A percentile compares a stretch with the other conserved stretches of the same genome.
phyloP scores from a whole-genome alignment of 2,113 vertebrate species.

The Candoia aspera region DNA sequence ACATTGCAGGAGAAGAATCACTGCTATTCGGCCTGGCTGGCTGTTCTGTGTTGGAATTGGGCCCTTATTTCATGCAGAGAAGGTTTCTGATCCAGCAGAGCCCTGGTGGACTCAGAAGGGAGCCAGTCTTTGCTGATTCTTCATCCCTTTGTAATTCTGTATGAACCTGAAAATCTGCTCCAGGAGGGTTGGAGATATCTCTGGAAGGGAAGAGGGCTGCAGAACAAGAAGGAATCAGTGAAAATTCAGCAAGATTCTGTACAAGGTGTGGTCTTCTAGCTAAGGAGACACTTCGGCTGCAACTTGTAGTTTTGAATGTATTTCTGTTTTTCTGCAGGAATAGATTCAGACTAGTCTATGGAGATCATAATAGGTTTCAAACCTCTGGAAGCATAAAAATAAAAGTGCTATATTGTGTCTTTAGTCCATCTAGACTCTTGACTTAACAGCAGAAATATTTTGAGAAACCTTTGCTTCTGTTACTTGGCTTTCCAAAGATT shows the following conservation, averaged over 20 bases:
- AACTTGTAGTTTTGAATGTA: not conserved
- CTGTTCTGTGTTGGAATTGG: not conserved
- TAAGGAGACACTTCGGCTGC: not conserved
- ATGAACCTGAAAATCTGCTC: not conserved
- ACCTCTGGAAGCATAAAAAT: not conserved
- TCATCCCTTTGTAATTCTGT: not conserved
- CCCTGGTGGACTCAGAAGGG: not conserved
- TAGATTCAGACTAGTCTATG: too few relatives aligned
- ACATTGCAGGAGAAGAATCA: not conserved
- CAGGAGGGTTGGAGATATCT: not conserved
- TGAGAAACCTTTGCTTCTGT: not conserved
- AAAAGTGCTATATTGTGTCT: not conserved
- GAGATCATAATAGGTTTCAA: not conserved
- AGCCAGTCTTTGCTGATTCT: not conserved
- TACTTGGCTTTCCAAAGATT: not conserved
- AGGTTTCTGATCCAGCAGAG: not conserved
- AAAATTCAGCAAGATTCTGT: too few relatives aligned
- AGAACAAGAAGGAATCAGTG: not conserved
- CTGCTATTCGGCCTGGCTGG: not conserved
- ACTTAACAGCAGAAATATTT: not conserved
- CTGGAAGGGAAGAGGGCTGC: not conserved
- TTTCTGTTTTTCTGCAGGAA: not conserved
- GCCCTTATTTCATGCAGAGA: not conserved
- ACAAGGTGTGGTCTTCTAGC: not conserved
- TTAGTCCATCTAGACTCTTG: not conserved